Percentiles rank a stretch among this genome's conserved stretches.
These are phyloP conservation scores for Promerops cafer DNA, from an alignment of 2,113 vertebrate species.

Conservation along the genomic window DNA sequence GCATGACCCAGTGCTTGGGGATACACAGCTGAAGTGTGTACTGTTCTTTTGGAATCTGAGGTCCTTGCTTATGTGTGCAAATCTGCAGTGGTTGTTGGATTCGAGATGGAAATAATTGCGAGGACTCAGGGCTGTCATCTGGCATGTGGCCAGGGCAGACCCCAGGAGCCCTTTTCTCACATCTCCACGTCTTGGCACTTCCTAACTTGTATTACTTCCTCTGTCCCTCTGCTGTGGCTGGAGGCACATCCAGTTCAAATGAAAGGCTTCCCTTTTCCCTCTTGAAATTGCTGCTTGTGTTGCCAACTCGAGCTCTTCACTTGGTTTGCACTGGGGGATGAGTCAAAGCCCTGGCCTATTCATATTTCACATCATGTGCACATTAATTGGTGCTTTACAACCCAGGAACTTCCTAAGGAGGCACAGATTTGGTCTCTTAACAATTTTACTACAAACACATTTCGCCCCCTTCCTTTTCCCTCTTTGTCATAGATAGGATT, in stretches of 20 bases:
- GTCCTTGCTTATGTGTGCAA: neutral
- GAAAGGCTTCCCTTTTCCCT: slow-evolving; percentile 21
- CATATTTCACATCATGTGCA: slow-evolving; percentile 30
- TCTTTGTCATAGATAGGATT: slow-evolving; percentile 27
- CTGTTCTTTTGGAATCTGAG: neutral
- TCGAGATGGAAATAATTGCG: neutral
- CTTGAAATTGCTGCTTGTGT: neutral
- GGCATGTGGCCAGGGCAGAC: neutral
- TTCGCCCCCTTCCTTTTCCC: neutral
- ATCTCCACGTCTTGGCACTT: neutral
- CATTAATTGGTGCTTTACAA: slow-evolving; percentile 24
- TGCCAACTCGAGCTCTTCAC: neutral
- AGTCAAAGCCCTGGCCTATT: slow-evolving; percentile 32
- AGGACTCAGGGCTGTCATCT: neutral
- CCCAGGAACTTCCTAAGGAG: slow-evolving; percentile 19
- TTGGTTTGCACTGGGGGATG: slow-evolving; percentile 9
- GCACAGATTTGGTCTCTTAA: slow-evolving; percentile 21
- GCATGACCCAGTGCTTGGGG: neutral
- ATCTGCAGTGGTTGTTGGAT: neutral
- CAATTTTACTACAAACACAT: slow-evolving; percentile 15
- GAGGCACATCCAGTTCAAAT: neutral
- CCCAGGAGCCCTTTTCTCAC: neutral
- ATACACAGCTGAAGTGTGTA: neutral
- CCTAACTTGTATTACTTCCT: neutral
- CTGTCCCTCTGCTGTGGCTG: neutral